phyloP scores from a whole-genome alignment of 1,140 invertebrate genomes.

The Nautilus pompilius region DNA sequence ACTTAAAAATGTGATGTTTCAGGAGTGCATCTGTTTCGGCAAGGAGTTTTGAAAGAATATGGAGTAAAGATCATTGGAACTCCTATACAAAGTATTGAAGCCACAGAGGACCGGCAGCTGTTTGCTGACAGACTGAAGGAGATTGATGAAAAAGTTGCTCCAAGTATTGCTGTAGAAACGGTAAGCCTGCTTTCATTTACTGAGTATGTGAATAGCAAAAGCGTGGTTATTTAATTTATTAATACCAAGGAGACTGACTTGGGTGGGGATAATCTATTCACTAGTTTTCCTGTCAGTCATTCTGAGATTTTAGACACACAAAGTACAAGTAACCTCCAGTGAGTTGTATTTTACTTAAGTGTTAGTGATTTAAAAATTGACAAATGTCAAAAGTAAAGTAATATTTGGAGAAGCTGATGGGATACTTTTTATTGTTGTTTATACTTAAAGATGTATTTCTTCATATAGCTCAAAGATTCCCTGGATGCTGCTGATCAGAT shows the following conservation, averaged over 20 bases:
- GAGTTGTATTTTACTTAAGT: too few relatives aligned
- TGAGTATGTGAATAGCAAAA: background rate
- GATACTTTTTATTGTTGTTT: too few relatives aligned
- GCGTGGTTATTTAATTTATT: background rate
- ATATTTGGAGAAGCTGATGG: too few relatives aligned
- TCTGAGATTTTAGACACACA: too few relatives aligned
- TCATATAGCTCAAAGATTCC: conserved; percentile 59
- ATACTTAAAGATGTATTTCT: too few relatives aligned
- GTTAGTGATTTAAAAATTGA: too few relatives aligned
- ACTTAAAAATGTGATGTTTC: too few relatives aligned
- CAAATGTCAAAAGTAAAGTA: too few relatives aligned
- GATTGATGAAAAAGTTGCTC: conserved; percentile 90
- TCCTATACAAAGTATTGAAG: conserved; percentile 89
- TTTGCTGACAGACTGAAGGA: conserved; percentile 84
- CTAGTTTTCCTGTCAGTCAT: too few relatives aligned
- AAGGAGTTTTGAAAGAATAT: conserved; percentile 81
- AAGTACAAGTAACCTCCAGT: too few relatives aligned
- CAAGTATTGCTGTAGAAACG: conserved; percentile 81
- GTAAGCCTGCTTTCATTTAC: conserved; percentile 55
- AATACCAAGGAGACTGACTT: too few relatives aligned
- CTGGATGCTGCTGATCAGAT: conserved; percentile 78
- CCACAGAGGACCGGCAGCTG: conserved; percentile 93
- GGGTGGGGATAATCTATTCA: too few relatives aligned
- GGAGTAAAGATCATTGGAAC: conserved; percentile 61
- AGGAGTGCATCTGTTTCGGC: conserved; percentile 62